phyloP scores from a whole-genome alignment of 2,797 vertebrate species.

The Silurus aristotelis region DNA sequence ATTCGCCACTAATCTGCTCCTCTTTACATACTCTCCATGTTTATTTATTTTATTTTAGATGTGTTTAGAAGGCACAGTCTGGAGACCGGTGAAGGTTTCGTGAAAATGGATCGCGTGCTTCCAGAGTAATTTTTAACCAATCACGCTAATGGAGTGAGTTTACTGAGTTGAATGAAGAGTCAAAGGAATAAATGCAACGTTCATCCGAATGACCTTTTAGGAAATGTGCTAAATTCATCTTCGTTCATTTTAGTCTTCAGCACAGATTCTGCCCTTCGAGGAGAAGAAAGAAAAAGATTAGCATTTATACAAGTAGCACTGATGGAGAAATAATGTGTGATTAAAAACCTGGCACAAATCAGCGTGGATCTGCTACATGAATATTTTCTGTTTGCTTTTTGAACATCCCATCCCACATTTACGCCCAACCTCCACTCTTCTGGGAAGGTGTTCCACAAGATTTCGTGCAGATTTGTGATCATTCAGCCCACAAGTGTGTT shows the following conservation, averaged over 20 bases:
- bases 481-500: too few species aligned
- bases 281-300: not conserved
- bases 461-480: too few species aligned
- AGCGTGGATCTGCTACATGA: too few species aligned
- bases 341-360: not conserved
- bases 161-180: not conserved
- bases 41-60: not conserved
- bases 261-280: not conserved
- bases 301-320: not conserved
- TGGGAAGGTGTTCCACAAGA: too few species aligned
- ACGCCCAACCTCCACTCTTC: too few species aligned
- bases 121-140: not conserved
- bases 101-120: not conserved
- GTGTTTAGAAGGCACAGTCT: not conserved
- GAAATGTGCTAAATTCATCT: not conserved
- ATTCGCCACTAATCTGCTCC: not conserved
- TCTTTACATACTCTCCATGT: not conserved
- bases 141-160: not conserved
- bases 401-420: too few species aligned
- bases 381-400: too few species aligned
- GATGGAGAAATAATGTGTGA: not conserved
- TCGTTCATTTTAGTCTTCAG: not conserved
- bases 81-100: not conserved
- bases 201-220: not conserved
- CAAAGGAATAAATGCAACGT: not conserved